phyloP scores from a whole-genome alignment of 2,113 vertebrate species.

The Embiotoca jacksoni region DNA sequence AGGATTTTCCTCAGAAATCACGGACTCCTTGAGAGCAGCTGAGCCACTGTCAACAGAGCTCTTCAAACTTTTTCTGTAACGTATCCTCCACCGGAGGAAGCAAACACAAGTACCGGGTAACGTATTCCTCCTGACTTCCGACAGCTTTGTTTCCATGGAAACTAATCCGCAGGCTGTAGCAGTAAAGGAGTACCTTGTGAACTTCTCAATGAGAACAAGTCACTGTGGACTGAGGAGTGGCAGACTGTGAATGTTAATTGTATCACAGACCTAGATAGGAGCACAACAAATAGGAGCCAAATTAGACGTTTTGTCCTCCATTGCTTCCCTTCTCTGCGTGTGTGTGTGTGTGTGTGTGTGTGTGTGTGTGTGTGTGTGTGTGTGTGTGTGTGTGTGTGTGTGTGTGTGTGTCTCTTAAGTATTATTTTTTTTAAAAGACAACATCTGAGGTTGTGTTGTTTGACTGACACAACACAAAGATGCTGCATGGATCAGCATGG shows the following conservation, averaged over 20 bases:
- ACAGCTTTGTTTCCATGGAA: conserved; percentile 77
- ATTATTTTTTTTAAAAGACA: no score
- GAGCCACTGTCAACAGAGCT: conserved; percentile 37
- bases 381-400: no score
- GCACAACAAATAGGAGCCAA: conserved; percentile 26
- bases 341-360: no score
- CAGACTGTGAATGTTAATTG: conserved; percentile 75
- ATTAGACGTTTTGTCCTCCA: neutral
- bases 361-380: no score
- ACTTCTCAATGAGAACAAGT: conserved; percentile 74
- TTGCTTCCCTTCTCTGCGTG: no score
- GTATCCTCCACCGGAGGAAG: conserved; percentile 31
- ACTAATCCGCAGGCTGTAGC: conserved; percentile 68
- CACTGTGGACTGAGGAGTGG: conserved; percentile 55
- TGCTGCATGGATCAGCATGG: neutral
- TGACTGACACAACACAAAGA: neutral
- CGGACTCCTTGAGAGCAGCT: conserved; percentile 6
- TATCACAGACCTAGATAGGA: conserved; percentile 38
- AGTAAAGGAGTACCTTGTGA: conserved; percentile 72
- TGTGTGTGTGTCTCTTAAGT: no score
- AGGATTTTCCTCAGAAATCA: conserved; percentile 9
- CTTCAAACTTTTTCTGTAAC: conserved; percentile 53
- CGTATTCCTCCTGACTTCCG: conserved; percentile 54
- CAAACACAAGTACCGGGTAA: conserved; percentile 43
- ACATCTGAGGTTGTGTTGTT: neutral